Evolutionary conservation across 2,888 invertebrate species (phyloP).

Genomic region (Pterostichus madidus): DNA sequence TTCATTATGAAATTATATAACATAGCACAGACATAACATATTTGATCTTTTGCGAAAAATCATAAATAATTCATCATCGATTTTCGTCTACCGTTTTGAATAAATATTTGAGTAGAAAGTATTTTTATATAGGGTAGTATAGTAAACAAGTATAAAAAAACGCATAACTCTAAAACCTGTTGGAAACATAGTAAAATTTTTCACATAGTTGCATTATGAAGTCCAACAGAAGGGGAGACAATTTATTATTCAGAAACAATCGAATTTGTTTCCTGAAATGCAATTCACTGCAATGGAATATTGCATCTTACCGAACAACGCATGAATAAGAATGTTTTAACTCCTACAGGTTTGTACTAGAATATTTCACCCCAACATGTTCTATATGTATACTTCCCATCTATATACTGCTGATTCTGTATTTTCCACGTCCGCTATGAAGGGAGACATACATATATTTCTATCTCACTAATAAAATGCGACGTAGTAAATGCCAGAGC

Average conservation of each 20-base stretch:
- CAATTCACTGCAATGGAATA: constrained; percentile 17
- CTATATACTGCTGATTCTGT: no score
- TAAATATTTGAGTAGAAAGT: constrained; percentile 21
- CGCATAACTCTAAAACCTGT: constrained; percentile 16
- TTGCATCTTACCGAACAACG: not conserved
- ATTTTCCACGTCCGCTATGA: no score
- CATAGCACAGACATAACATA: constrained; percentile 41
- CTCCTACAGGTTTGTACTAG: not conserved
- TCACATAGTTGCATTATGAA: not conserved
- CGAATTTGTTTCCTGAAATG: constrained; percentile 25
- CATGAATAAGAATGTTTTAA: constrained; percentile 18
- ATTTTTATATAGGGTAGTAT: constrained; percentile 18
- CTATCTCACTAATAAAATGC: no score
- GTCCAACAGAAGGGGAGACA: constrained; percentile 1
- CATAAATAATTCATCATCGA: constrained; percentile 4
- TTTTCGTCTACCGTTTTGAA: not conserved
- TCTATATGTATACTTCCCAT: not conserved
- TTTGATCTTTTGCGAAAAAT: constrained; percentile 28
- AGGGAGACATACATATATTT: no score
- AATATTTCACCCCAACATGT: not conserved
- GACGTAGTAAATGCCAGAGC: no score
- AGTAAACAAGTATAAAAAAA: not conserved
- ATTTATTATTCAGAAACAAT: constrained; percentile 48
- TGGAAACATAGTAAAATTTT: constrained; percentile 23
- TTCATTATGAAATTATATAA: constrained; percentile 45